These are phyloP conservation scores for Eupithecia dodoneata DNA, from an alignment of 2,888 invertebrate species.

Conservation along the genomic window DNA sequence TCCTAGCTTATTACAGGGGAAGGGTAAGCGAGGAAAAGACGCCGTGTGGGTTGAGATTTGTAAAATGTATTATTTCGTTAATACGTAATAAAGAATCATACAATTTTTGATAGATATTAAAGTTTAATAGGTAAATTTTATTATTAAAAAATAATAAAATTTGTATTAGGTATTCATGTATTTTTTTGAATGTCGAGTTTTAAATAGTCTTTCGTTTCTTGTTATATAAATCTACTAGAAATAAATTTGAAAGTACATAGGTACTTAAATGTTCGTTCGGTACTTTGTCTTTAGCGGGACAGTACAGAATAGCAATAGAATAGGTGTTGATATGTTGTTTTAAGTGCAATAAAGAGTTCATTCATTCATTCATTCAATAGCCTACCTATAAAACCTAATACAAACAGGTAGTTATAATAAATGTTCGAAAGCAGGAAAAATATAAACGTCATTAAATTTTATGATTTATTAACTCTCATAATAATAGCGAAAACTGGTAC, in stretches of 20 bases:
- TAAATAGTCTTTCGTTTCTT: neutral
- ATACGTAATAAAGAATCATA: neutral
- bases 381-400: neutral
- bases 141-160: neutral
- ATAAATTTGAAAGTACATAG: neutral
- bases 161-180: neutral
- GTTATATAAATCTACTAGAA: neutral
- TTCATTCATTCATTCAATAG: too few species aligned
- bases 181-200: neutral
- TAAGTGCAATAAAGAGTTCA: too few species aligned
- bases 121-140: neutral
- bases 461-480: constrained; percentile 47
- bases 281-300: neutral
- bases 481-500: constrained; percentile 48
- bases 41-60: constrained; percentile 45
- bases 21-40: constrained; percentile 79
- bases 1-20: constrained; percentile 79
- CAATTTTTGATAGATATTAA: neutral
- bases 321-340: too few species aligned
- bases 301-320: neutral
- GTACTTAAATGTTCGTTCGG: too few species aligned
- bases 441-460: constrained; percentile 28
- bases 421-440: constrained; percentile 9
- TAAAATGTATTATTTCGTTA: neutral
- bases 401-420: neutral